Percentiles rank a stretch among this genome's conserved stretches.
Conservation (phyloP, 2,888 invertebrate species). For the Meiosimyza decipiens region DNA sequence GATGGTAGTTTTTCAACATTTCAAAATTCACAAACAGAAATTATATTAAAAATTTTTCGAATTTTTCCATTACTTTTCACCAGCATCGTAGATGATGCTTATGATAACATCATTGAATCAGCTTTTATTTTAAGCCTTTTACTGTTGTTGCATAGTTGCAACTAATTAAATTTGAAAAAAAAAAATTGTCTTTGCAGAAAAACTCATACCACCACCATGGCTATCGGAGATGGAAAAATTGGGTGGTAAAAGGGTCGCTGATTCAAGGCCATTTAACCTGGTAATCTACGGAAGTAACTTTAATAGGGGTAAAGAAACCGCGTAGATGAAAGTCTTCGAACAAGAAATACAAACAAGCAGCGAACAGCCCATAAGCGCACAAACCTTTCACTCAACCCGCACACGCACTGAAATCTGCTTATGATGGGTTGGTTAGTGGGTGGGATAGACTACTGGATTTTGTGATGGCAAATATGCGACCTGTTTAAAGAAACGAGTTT, state of each 20-base stretch:
- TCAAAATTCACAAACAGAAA: too few relatives aligned
- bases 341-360: background rate
- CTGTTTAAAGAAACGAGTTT: too few relatives aligned
- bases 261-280: background rate
- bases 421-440: background rate
- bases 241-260: background rate
- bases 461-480: background rate
- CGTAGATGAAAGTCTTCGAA: background rate
- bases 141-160: conserved; percentile 16
- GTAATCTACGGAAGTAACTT: conserved; percentile 15
- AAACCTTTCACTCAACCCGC: background rate
- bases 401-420: conserved; percentile 3
- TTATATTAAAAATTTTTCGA: too few relatives aligned
- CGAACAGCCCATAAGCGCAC: background rate
- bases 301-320: background rate
- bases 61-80: too few relatives aligned
- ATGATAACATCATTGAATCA: background rate
- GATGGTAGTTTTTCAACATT: too few relatives aligned
- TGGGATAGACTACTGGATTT: background rate
- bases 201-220: background rate
- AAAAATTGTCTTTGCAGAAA: background rate
- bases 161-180: conserved; percentile 18
- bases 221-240: background rate
- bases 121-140: conserved; percentile 6
- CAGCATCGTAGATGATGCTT: too few relatives aligned